A percentile compares a stretch with the other conserved stretches of the same genome.
These are phyloP conservation scores for Crotophaga sulcirostris DNA, from an alignment of 2,113 vertebrate species.

Conservation along the genomic window DNA sequence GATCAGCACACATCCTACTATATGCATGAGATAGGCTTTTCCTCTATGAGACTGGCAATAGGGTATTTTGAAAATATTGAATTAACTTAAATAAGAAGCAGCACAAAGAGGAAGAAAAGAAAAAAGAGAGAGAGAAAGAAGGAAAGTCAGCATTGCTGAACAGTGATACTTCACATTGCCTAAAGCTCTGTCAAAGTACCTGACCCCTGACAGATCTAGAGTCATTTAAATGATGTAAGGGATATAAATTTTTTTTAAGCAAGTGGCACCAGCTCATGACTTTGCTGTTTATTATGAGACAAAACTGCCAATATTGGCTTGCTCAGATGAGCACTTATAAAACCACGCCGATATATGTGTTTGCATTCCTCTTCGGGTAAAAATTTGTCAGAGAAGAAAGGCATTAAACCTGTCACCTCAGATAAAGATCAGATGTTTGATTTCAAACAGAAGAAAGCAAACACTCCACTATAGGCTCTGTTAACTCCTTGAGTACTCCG, in stretches of 20 bases:
- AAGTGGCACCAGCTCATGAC: not conserved
- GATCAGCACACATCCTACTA: not conserved
- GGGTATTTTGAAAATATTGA: not conserved
- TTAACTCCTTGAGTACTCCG: conserved; percentile 59
- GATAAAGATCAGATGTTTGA: conserved; percentile 80
- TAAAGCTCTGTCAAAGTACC: not conserved
- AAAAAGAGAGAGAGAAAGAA: not conserved
- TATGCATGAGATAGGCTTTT: not conserved
- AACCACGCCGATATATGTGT: conserved; percentile 54
- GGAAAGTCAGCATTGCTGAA: not conserved
- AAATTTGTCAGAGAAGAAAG: conserved; percentile 77
- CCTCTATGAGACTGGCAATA: not conserved
- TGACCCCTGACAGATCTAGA: not conserved
- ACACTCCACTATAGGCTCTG: conserved; percentile 47
- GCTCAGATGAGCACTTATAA: conserved; percentile 43
- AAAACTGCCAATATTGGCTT: conserved; percentile 47
- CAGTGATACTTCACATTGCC: not conserved
- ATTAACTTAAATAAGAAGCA: not conserved
- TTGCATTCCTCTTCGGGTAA: conserved; percentile 76
- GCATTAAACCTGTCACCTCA: conserved; percentile 78
- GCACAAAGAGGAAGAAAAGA: not conserved
- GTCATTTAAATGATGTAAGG: conserved; percentile 24
- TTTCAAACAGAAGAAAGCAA: conserved; percentile 83
- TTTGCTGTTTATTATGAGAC: conserved; percentile 58
- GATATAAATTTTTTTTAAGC: conserved; percentile 5